Conservation (phyloP, 2,888 invertebrate genomes). For the Drosophila merina region DNA sequence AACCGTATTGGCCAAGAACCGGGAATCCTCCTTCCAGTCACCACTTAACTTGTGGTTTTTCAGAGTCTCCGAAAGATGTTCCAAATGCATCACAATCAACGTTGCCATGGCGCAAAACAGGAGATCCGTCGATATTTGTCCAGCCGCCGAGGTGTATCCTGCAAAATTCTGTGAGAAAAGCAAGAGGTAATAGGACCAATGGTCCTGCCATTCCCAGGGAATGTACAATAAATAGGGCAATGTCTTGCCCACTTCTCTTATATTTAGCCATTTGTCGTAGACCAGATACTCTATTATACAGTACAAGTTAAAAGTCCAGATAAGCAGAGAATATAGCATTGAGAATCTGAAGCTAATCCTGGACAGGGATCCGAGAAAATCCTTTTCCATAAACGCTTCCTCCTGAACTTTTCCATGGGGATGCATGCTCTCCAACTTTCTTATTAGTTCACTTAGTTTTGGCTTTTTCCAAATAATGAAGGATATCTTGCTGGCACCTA, state of each 20-base stretch:
- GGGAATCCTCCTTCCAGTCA: constrained; percentile 45
- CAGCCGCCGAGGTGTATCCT: constrained; percentile 70
- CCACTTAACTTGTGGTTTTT: constrained; percentile 39
- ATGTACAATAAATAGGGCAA: constrained; percentile 71
- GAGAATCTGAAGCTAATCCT: constrained; percentile 64
- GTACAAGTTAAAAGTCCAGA: constrained; percentile 80
- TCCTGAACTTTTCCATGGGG: constrained; percentile 52
- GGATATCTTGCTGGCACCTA: constrained; percentile 74
- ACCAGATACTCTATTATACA: constrained; percentile 62
- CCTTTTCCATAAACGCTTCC: constrained; percentile 35
- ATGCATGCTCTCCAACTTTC: constrained; percentile 58
- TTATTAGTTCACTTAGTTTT: constrained; percentile 57
- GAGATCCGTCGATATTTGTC: constrained; percentile 78
- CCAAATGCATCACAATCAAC: constrained; percentile 81
- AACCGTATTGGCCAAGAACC: constrained; percentile 57
- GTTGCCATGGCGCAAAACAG: constrained; percentile 74
- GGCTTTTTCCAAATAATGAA: constrained; percentile 67
- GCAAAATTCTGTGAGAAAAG: constrained; percentile 61
- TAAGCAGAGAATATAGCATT: constrained; percentile 72
- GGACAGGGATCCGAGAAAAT: constrained; percentile 49
- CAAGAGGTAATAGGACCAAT: constrained; percentile 68
- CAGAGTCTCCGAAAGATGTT: constrained; percentile 62
- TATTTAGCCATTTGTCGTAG: constrained; percentile 56
- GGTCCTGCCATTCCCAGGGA: constrained; percentile 68
- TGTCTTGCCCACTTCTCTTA: constrained; percentile 47